Percentiles rank a stretch among this genome's conserved stretches.
Conservation (phyloP, 1,140 invertebrate species). For the Coboldia fuscipes region DNA sequence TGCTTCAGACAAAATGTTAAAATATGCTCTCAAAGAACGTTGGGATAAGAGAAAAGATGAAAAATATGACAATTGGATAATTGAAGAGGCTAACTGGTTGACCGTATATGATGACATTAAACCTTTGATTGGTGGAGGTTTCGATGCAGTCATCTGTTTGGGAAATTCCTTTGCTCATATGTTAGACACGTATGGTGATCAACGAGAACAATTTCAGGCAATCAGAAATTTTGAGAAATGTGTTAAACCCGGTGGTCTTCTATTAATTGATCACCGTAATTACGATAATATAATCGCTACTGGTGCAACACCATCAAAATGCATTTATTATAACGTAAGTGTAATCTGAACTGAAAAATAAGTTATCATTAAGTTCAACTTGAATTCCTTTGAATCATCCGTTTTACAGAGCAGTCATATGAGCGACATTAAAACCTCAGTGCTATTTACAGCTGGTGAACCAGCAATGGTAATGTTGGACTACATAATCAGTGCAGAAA, state of each 20-base stretch:
- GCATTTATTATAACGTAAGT: slow-evolving; percentile 74
- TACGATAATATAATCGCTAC: slow-evolving; percentile 59
- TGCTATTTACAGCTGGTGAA: slow-evolving; percentile 49
- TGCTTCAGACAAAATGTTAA: slow-evolving; percentile 81
- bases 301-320: slow-evolving; percentile 51
- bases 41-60: slow-evolving; percentile 61
- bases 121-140: slow-evolving; percentile 32
- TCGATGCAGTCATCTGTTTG: slow-evolving; percentile 66
- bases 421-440: slow-evolving; percentile 61
- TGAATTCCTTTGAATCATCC: slow-evolving; percentile 2
- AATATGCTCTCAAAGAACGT: slow-evolving; percentile 62
- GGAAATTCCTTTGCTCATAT: slow-evolving; percentile 81
- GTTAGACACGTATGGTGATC: slow-evolving; percentile 52
- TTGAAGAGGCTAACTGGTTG: slow-evolving; percentile 65
- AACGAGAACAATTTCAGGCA: slow-evolving; percentile 53
- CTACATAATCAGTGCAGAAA: slow-evolving; percentile 41
- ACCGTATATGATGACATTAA: slow-evolving; percentile 46
- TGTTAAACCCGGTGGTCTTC: slow-evolving; percentile 60
- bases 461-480: slow-evolving; percentile 55
- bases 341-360: neutral
- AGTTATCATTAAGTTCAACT: slow-evolving; percentile 2
- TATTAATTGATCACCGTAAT: slow-evolving; percentile 73
- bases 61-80: slow-evolving; percentile 63
- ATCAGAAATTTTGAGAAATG: slow-evolving; percentile 57
- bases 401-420: slow-evolving; percentile 49